Evolutionary conservation across 2,888 invertebrate genomes (phyloP).

Genomic region (Nycteola revayana): DNA sequence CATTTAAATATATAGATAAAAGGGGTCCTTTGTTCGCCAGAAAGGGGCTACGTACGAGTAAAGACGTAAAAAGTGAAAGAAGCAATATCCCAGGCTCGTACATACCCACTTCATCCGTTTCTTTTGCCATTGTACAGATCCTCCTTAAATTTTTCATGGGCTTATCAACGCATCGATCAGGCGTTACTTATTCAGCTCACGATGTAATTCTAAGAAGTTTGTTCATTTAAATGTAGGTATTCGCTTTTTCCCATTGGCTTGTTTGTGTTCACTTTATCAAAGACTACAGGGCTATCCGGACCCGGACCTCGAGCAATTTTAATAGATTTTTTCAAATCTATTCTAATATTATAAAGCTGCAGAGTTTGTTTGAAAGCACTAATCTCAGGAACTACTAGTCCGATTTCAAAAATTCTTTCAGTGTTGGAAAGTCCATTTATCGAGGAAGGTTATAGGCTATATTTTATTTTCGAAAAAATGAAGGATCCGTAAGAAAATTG

Average conservation of each 20-base stretch:
- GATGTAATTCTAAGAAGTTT: constrained; percentile 67
- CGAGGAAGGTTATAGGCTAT: too few species aligned
- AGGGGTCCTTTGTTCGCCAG: constrained; percentile 55
- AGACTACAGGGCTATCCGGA: constrained; percentile 57
- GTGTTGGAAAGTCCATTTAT: too few species aligned
- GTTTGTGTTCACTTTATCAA: constrained; percentile 58
- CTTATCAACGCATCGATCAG: constrained; percentile 75
- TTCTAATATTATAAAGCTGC: too few species aligned
- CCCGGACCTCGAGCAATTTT: constrained; percentile 35
- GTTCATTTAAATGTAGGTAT: constrained; percentile 68
- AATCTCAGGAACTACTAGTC: too few species aligned
- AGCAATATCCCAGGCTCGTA: constrained; percentile 53
- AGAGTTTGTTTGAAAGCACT: too few species aligned
- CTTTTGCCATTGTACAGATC: constrained; percentile 54
- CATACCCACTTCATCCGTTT: constrained; percentile 51
- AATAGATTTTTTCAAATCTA: too few species aligned
- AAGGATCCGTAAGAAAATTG: too few species aligned
- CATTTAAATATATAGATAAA: constrained; percentile 47
- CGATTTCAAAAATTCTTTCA: too few species aligned
- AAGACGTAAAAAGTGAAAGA: constrained; percentile 53
- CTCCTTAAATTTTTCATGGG: constrained; percentile 68
- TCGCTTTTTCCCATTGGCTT: constrained; percentile 60
- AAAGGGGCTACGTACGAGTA: constrained; percentile 50
- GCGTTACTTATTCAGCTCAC: constrained; percentile 72
- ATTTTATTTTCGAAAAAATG: too few species aligned